phyloP scores from a whole-genome alignment of 2,888 invertebrate species.

The Parochlus steinenii region DNA sequence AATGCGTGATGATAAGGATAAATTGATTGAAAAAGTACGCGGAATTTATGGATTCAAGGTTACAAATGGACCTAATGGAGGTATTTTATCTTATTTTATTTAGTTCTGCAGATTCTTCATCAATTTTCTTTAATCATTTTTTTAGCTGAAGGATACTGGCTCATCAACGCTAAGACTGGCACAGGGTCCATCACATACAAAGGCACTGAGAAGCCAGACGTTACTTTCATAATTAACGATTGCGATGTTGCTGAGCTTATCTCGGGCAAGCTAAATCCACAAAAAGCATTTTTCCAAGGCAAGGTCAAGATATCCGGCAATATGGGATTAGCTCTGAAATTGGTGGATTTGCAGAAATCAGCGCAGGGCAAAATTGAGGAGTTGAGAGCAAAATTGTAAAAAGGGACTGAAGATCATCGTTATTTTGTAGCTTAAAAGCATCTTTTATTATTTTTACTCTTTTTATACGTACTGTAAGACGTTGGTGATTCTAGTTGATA shows the following conservation, averaged over 20 bases:
- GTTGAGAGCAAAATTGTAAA: constrained; percentile 58
- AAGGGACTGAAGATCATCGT: not conserved
- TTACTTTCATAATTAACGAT: constrained; percentile 77
- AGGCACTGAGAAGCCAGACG: constrained; percentile 73
- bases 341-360: constrained; percentile 64
- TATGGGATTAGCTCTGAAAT: constrained; percentile 90
- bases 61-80: constrained; percentile 58
- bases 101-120: not conserved
- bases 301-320: constrained; percentile 94
- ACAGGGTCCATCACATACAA: constrained; percentile 73
- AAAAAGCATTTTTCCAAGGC: constrained; percentile 92
- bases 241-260: constrained; percentile 76
- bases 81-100: constrained; percentile 18
- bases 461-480: too few species aligned
- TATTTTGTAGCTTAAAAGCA: too few species aligned
- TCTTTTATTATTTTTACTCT: too few species aligned
- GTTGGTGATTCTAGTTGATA: too few species aligned
- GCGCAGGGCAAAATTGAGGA: constrained; percentile 57
- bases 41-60: constrained; percentile 85
- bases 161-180: constrained; percentile 81
- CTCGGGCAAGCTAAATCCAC: constrained; percentile 81
- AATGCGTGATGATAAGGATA: constrained; percentile 64
- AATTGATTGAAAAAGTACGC: constrained; percentile 67
- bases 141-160: constrained; percentile 59
- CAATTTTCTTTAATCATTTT: not conserved